phyloP scores from a whole-genome alignment of 2,113 vertebrate genomes.

The Pseudorhombus dupliciocellatus region DNA sequence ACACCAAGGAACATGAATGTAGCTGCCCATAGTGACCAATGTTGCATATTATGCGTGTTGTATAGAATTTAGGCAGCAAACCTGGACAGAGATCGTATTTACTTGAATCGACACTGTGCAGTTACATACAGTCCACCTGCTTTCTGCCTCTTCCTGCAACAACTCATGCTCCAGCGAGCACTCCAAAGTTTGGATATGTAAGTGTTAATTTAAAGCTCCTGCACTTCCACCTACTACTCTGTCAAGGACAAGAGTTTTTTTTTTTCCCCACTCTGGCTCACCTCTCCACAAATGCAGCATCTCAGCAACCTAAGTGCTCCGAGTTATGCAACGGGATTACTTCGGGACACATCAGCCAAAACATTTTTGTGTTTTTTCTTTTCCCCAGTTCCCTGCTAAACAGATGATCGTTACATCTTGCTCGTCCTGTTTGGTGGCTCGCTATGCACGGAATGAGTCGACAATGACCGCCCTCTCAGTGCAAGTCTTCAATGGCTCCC shows the following conservation, averaged over 20 bases:
- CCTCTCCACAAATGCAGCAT: slow-evolving; percentile 36
- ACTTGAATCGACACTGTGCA: slow-evolving; percentile 10
- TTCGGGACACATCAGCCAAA: slow-evolving; percentile 11
- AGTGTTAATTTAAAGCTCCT: slow-evolving; percentile 52
- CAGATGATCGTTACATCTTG: slow-evolving; percentile 34
- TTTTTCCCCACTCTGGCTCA: slow-evolving; percentile 35
- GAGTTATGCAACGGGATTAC: slow-evolving; percentile 21
- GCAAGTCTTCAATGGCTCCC: slow-evolving; percentile 56
- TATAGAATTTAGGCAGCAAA: not conserved
- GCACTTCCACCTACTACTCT: slow-evolving; percentile 55
- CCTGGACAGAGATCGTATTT: not conserved
- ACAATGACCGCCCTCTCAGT: slow-evolving; percentile 55
- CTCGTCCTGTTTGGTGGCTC: slow-evolving; percentile 30
- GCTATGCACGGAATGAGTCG: slow-evolving; percentile 18
- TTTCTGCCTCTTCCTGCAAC: slow-evolving; percentile 11
- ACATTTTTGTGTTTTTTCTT: slow-evolving; percentile 1
- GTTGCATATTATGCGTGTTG: too few species aligned
- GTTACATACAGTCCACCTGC: slow-evolving; percentile 16
- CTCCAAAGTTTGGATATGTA: slow-evolving; percentile 38
- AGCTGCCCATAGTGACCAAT: too few species aligned
- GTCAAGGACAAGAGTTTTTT: slow-evolving; percentile 35
- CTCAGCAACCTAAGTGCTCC: slow-evolving; percentile 6
- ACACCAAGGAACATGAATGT: too few species aligned
- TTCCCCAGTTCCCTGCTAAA: not conserved
- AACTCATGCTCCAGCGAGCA: not conserved